A percentile compares a stretch with the other conserved stretches of the same genome.
Evolutionary conservation across 2,888 invertebrate genomes (phyloP).

Genomic region (Metacarcinus magister): DNA sequence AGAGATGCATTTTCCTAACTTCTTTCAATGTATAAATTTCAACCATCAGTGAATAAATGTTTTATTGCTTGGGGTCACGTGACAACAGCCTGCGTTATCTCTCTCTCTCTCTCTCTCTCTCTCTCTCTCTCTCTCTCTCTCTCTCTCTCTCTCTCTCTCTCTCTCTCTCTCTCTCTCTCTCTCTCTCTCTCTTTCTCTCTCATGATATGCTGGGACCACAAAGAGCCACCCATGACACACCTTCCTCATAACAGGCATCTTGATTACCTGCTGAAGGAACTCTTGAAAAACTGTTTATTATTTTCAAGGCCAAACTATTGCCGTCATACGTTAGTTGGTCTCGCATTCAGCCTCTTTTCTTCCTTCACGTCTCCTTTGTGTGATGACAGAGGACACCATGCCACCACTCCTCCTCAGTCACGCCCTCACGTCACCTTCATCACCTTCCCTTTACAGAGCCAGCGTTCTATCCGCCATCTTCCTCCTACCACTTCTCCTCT

Average conservation of each 20-base stretch:
- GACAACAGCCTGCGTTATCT: too few relatives aligned
- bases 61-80: too few relatives aligned
- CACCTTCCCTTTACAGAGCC: not conserved
- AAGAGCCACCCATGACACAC: not conserved
- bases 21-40: too few relatives aligned
- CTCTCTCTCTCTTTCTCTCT: too few relatives aligned
- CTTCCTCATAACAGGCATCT: not conserved
- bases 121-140: too few relatives aligned
- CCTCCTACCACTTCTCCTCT: not conserved
- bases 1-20: too few relatives aligned
- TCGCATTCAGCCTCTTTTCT: not conserved
- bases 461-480: not conserved
- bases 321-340: not conserved
- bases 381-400: not conserved
- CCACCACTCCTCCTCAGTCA: not conserved
- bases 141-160: too few relatives aligned
- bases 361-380: not conserved
- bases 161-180: too few relatives aligned
- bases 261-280: not conserved
- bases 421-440: not conserved
- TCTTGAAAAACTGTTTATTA: not conserved
- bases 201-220: not conserved
- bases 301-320: not conserved
- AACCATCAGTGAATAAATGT: too few relatives aligned
- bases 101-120: too few relatives aligned